A percentile compares a stretch with the other conserved stretches of the same genome.
Evolutionary conservation across 2,113 vertebrate species (phyloP).

Genomic region (Ancistrus triradiatus): DNA sequence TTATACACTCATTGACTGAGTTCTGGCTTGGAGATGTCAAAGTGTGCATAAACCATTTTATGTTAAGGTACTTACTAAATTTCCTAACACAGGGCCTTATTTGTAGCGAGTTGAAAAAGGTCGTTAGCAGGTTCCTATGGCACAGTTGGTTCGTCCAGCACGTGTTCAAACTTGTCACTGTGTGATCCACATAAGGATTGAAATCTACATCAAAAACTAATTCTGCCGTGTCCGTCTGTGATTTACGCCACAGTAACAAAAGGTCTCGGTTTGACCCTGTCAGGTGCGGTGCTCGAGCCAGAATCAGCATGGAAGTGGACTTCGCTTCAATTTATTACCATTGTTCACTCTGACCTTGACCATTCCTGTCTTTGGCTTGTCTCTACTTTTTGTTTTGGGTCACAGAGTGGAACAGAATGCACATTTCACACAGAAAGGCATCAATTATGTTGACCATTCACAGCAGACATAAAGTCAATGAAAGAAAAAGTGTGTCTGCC

Average conservation of each 20-base stretch:
- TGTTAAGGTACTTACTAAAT: too few relatives aligned
- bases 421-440: constrained; percentile 51
- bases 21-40: too few relatives aligned
- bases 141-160: neutral
- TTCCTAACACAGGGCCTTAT: too few relatives aligned
- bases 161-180: neutral
- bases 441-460: constrained; percentile 62
- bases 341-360: constrained; percentile 55
- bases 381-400: constrained; percentile 49
- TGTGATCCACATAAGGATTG: neutral
- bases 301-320: constrained; percentile 28
- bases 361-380: constrained; percentile 53
- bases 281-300: constrained; percentile 11
- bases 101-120: too few relatives aligned
- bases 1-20: too few relatives aligned
- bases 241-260: constrained; percentile 17
- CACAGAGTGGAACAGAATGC: constrained; percentile 55
- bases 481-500: constrained; percentile 51
- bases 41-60: too few relatives aligned
- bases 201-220: constrained; percentile 6
- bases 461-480: constrained; percentile 66
- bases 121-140: too few relatives aligned
- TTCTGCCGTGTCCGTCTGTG: neutral
- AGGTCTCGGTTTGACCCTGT: constrained; percentile 23
- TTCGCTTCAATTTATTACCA: constrained; percentile 43